Evolutionary conservation across 2,797 vertebrate genomes (phyloP).

Genomic region (Nannoperca obscura): DNA sequence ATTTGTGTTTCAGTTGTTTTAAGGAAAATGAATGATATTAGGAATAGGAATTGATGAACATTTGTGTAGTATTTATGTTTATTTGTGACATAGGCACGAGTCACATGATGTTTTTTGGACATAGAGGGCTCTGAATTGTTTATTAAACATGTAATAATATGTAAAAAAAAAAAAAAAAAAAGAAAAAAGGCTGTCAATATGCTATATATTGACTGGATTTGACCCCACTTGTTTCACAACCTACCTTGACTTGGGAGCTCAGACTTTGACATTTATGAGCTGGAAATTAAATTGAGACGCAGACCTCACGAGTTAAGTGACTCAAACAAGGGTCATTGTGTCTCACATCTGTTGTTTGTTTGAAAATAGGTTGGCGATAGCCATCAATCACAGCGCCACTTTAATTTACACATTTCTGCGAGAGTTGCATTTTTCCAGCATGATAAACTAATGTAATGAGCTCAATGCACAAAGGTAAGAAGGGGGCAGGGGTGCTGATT

Average conservation of each 20-base stretch:
- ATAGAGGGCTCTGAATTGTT: not conserved
- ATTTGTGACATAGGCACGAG: not conserved
- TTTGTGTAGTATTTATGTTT: not conserved
- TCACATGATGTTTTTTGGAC: not conserved
- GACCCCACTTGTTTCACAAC: conserved; percentile 16
- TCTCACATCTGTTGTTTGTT: conserved; percentile 51
- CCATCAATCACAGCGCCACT: conserved; percentile 49
- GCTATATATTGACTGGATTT: not conserved
- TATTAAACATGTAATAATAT: not conserved
- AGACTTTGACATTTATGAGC: conserved; percentile 53
- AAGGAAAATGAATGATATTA: not conserved
- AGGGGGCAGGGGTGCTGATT: conserved; percentile 22
- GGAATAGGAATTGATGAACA: not conserved
- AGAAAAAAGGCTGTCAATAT: not conserved
- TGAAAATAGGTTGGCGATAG: conserved; percentile 32
- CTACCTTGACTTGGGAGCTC: conserved; percentile 13
- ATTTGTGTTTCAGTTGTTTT: not conserved
- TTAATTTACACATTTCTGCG: conserved; percentile 63
- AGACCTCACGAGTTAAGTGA: conserved; percentile 36
- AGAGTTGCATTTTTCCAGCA: conserved; percentile 57
- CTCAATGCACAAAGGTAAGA: conserved; percentile 10
- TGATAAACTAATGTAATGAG: conserved; percentile 64
- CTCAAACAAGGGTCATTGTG: conserved; percentile 25
- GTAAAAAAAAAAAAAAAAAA: too few relatives aligned
- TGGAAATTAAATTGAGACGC: conserved; percentile 42